Evolutionary conservation across 2,888 invertebrate species (phyloP).

Genomic region (Ernsta delagoae): DNA sequence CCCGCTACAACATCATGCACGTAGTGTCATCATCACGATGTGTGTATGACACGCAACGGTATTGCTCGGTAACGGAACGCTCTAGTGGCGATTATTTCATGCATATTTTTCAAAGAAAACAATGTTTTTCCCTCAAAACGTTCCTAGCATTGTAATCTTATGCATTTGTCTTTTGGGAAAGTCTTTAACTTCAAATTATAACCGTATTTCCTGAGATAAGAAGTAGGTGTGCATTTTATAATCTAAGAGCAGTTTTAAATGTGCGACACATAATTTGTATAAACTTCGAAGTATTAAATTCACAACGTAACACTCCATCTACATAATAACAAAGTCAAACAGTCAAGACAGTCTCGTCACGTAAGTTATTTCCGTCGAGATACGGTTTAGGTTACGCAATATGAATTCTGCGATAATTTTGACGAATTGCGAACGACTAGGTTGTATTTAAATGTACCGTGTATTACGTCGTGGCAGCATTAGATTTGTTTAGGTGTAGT

Average conservation of each 20-base stretch:
- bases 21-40: no score
- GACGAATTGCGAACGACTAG: background rate
- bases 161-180: no score
- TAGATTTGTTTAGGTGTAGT: background rate
- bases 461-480: background rate
- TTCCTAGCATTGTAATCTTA: no score
- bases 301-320: background rate
- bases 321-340: background rate
- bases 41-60: no score
- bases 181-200: no score
- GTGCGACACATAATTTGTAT: background rate
- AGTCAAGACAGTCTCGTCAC: constrained; percentile 3
- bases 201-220: no score
- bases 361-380: constrained; percentile 3
- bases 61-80: no score
- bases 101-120: no score
- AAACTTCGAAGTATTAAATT: background rate
- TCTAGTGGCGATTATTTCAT: no score
- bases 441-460: background rate
- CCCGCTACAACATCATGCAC: no score
- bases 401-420: background rate
- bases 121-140: no score
- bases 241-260: background rate
- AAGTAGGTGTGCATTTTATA: background rate
- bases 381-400: background rate